Percentiles rank a stretch among this genome's conserved stretches.
Evolutionary conservation across 2,113 vertebrate species (phyloP).

Genomic region (Desmodus rotundus): DNA sequence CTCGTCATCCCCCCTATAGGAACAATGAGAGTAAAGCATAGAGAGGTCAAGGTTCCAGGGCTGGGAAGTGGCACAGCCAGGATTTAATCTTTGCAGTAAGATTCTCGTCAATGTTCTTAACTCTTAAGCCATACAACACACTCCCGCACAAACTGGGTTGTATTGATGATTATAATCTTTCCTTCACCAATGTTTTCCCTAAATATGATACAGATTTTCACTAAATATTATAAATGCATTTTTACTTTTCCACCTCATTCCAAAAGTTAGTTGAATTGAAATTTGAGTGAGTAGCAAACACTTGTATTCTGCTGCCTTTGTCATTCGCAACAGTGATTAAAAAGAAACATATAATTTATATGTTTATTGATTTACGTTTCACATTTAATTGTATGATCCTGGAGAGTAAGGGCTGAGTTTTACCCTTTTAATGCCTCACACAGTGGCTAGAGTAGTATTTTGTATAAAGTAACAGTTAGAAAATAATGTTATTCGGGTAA

Average conservation of each 20-base stretch:
- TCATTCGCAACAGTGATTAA: background rate
- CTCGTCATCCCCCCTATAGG: background rate
- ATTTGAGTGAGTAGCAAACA: background rate
- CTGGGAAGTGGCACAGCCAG: background rate
- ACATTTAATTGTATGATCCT: background rate
- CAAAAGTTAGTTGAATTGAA: background rate
- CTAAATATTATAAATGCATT: background rate
- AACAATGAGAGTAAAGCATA: background rate
- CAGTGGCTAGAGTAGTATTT: background rate
- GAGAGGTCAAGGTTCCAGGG: background rate
- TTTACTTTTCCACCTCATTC: background rate
- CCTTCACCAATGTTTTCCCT: background rate
- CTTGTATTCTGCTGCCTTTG: background rate
- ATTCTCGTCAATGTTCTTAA: background rate
- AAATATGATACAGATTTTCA: background rate
- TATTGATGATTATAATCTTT: background rate
- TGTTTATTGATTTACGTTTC: background rate
- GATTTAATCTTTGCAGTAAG: background rate
- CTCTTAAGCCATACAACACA: background rate
- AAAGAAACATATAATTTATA: background rate
- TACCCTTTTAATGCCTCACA: background rate
- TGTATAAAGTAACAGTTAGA: background rate
- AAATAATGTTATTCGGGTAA: background rate
- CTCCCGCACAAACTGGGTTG: background rate
- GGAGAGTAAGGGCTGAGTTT: background rate